Percentiles rank a stretch among this genome's conserved stretches.
phyloP scores from a whole-genome alignment of 2,113 vertebrate species.

The Halichoerus grypus region DNA sequence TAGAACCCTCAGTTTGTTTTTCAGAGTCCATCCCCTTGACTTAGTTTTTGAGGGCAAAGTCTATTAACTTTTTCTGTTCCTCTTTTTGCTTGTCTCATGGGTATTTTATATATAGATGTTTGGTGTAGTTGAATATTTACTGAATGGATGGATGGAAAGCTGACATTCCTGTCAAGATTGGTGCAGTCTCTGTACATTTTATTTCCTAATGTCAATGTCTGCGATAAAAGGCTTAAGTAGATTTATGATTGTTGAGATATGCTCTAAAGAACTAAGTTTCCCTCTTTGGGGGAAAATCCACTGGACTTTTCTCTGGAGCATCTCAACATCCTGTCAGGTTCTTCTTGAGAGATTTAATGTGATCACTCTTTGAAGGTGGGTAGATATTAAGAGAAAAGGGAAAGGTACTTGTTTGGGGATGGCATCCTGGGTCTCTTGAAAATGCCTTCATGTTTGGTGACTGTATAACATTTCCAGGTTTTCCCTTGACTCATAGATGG shows the following conservation, averaged over 20 bases:
- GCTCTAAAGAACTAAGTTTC: background rate
- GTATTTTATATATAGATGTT: background rate
- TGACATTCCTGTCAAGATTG: background rate
- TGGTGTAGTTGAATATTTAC: background rate
- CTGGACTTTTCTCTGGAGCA: background rate
- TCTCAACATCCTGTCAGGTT: background rate
- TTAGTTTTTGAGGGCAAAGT: background rate
- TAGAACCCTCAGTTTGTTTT: no score
- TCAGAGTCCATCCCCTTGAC: no score
- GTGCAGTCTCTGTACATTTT: background rate
- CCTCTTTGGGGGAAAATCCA: background rate
- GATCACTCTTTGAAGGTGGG: background rate
- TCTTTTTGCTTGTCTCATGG: background rate
- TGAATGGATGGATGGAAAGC: background rate
- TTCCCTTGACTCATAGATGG: constrained; percentile 60
- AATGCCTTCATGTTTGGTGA: constrained; percentile 23
- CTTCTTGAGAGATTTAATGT: background rate
- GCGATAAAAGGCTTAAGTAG: background rate
- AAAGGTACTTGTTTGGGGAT: background rate
- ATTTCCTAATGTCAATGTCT: background rate
- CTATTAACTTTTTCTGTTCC: background rate
- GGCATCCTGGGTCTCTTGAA: background rate
- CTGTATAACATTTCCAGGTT: constrained; percentile 47
- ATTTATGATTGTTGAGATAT: background rate
- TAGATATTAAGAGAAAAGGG: background rate